phyloP scores from a whole-genome alignment of 1,140 invertebrate species.

The Mercenaria mercenaria region DNA sequence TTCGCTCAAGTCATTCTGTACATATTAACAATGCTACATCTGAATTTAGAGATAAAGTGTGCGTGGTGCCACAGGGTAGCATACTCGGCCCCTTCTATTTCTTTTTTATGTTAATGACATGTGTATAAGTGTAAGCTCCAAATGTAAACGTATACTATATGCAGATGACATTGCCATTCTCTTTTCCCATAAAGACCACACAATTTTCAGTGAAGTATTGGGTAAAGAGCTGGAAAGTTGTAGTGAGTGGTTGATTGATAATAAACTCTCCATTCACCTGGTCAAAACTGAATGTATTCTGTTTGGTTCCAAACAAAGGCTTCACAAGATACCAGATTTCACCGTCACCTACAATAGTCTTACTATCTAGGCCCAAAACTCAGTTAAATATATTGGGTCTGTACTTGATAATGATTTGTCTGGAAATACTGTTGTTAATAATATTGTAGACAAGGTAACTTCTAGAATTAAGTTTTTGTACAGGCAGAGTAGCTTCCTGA shows the following conservation, averaged over 20 bases:
- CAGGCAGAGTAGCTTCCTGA: not conserved
- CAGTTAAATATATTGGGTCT: not conserved
- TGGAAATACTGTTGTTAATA: not conserved
- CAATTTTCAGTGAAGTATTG: not conserved
- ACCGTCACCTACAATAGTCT: not conserved
- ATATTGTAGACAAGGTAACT: not conserved
- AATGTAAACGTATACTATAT: slow-evolving; percentile 4
- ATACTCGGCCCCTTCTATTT: not conserved
- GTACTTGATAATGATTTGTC: slow-evolving; percentile 1
- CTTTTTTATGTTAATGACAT: slow-evolving; percentile 33
- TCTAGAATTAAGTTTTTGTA: slow-evolving; percentile 21
- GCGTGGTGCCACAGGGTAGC: not conserved
- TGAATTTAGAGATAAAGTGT: not conserved
- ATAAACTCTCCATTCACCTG: slow-evolving; percentile 9
- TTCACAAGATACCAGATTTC: no score
- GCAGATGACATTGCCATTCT: slow-evolving; percentile 45
- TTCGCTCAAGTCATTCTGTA: not conserved
- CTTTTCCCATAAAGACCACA: slow-evolving; percentile 19
- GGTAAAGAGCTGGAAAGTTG: not conserved
- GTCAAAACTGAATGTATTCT: slow-evolving; percentile 22
- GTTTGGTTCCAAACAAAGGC: not conserved
- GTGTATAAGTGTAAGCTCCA: not conserved
- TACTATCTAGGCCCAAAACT: not conserved
- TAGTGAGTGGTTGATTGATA: slow-evolving; percentile 10
- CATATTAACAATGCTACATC: no score